A percentile compares a stretch with the other conserved stretches of the same genome.
Evolutionary conservation across 1,140 invertebrate genomes (phyloP).

Genomic region (Rhynchophorus ferrugineus): DNA sequence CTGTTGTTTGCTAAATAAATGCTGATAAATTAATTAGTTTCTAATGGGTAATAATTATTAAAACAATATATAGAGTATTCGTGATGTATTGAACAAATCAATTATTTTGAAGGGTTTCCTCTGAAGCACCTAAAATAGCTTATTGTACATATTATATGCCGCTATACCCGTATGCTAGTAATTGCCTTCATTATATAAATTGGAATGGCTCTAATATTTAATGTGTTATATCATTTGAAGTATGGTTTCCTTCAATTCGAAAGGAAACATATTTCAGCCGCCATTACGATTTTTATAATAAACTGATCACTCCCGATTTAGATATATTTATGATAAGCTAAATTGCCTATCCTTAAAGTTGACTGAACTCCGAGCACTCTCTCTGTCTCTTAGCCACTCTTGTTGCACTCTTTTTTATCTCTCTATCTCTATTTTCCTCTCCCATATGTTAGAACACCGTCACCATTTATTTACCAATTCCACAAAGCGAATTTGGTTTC

Average conservation of each 20-base stretch:
- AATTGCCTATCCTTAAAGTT: background rate
- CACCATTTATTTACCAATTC: slow-evolving; percentile 7
- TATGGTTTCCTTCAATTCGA: too few relatives aligned
- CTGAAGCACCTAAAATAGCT: slow-evolving; percentile 8
- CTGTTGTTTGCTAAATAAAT: too few relatives aligned
- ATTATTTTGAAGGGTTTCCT: background rate
- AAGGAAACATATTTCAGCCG: background rate
- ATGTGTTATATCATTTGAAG: too few relatives aligned
- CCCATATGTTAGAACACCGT: background rate
- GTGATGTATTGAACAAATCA: background rate
- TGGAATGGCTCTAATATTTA: background rate
- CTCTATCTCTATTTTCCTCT: slow-evolving; percentile 1
- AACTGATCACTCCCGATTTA: background rate
- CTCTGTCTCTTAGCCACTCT: slow-evolving; percentile 9
- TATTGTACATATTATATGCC: slow-evolving; percentile 9
- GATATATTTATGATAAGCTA: slow-evolving; percentile 1
- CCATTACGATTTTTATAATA: slow-evolving; percentile 2
- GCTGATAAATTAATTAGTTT: too few relatives aligned
- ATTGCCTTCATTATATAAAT: slow-evolving; percentile 8
- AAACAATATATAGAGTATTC: too few relatives aligned
- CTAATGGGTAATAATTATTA: too few relatives aligned
- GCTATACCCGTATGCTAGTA: slow-evolving; percentile 12
- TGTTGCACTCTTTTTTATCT: background rate
- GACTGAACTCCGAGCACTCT: background rate
- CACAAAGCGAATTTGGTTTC: slow-evolving; percentile 9